Conservation (phyloP, 2,888 invertebrate species). For the Geotrupes spiniger region DNA sequence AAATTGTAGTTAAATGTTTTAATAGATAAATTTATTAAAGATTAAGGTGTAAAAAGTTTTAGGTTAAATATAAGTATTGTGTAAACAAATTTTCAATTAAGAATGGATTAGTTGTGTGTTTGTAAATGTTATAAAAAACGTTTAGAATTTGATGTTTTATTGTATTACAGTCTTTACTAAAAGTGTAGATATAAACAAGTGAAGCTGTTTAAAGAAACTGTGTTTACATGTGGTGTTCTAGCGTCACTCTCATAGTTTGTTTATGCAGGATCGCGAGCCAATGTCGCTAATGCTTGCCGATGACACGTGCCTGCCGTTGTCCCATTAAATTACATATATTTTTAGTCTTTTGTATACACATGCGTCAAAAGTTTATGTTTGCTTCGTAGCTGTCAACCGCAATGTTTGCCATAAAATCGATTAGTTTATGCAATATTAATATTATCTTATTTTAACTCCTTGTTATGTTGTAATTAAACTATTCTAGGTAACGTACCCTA, state of each 20-base stretch:
- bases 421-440: constrained; percentile 29
- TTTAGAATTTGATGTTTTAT: constrained; percentile 7
- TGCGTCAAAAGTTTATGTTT: constrained; percentile 33
- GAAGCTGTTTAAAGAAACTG: constrained; percentile 23
- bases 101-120: constrained; percentile 2
- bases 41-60: too few species aligned
- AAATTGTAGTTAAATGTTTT: too few species aligned
- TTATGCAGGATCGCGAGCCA: constrained; percentile 31
- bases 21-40: too few species aligned
- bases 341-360: constrained; percentile 33
- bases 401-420: constrained; percentile 35
- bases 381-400: constrained; percentile 37
- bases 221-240: constrained; percentile 25
- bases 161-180: constrained; percentile 6
- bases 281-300: constrained; percentile 34
- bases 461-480: constrained; percentile 12
- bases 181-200: constrained; percentile 13
- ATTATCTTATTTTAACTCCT: constrained; percentile 26
- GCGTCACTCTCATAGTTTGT: constrained; percentile 30
- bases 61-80: too few species aligned
- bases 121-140: constrained; percentile 1
- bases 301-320: constrained; percentile 37
- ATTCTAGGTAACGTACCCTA: too few species aligned
- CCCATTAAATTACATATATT: constrained; percentile 39
- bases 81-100: background rate